Evolutionary conservation across 2,888 invertebrate genomes (phyloP).

Genomic region (Cantharis rufa): DNA sequence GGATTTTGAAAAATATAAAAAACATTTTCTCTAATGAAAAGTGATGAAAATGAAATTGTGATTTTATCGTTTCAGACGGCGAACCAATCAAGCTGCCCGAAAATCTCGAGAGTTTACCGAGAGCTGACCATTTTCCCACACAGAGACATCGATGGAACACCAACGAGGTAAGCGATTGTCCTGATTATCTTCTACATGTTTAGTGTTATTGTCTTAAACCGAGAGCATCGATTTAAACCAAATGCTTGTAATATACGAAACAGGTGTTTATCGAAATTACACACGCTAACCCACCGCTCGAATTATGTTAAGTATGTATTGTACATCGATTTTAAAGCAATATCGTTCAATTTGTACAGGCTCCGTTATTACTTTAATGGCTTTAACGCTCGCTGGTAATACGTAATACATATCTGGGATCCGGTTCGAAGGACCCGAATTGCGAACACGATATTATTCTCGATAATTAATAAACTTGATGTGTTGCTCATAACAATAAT

Average conservation of each 20-base stretch:
- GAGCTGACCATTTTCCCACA: constrained; percentile 92
- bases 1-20: background rate
- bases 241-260: constrained; percentile 15
- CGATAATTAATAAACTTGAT: constrained; percentile 7
- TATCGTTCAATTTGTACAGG: background rate
- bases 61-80: constrained; percentile 69
- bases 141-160: constrained; percentile 98
- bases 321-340: background rate
- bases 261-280: constrained; percentile 24
- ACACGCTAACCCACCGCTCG: background rate
- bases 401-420: too few relatives aligned
- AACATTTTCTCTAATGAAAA: constrained; percentile 13
- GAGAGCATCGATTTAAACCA: constrained; percentile 9
- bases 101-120: constrained; percentile 91
- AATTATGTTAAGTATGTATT: background rate
- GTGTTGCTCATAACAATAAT: constrained; percentile 6
- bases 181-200: constrained; percentile 8
- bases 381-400: too few relatives aligned
- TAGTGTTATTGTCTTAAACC: constrained; percentile 21
- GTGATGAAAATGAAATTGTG: constrained; percentile 14
- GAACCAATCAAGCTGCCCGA: constrained; percentile 93
- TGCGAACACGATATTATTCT: background rate
- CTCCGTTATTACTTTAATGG: background rate
- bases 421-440: background rate
- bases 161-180: constrained; percentile 80